Percentiles rank a stretch among this genome's conserved stretches.
phyloP scores from a whole-genome alignment of 2,797 vertebrate species.

The Alcedo atthis region DNA sequence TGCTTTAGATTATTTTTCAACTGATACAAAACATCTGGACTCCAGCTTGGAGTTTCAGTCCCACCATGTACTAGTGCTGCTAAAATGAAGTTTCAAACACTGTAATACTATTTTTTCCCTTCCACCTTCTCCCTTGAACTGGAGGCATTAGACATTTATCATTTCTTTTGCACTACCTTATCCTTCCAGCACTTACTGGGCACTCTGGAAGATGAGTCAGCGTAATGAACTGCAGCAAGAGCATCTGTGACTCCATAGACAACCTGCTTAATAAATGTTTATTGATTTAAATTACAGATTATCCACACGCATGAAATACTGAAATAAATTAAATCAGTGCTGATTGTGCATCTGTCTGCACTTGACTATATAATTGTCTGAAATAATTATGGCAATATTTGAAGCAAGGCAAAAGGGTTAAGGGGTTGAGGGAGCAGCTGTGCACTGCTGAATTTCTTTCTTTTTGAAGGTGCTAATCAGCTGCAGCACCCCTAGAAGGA shows the following conservation, averaged over 20 bases:
- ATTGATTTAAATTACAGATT: slow-evolving; percentile 51
- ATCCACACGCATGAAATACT: neutral
- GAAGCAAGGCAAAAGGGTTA: neutral
- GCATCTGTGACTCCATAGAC: slow-evolving; percentile 7
- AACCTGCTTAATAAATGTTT: slow-evolving; percentile 37
- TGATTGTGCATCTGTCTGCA: neutral
- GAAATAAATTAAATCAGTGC: slow-evolving; percentile 28
- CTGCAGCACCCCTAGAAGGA: neutral
- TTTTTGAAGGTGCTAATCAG: neutral
- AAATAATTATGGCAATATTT: neutral
- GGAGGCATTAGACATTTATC: neutral
- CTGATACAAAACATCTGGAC: neutral
- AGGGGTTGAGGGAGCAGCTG: neutral
- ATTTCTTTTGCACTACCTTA: neutral
- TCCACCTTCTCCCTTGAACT: neutral
- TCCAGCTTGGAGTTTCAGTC: neutral
- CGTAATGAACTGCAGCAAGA: neutral
- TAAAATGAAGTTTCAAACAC: neutral
- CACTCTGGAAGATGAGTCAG: neutral
- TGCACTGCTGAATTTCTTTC: neutral
- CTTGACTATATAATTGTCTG: neutral
- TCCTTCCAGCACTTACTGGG: neutral
- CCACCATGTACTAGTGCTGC: neutral
- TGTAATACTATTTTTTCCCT: neutral
- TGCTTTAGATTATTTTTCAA: neutral